phyloP scores from a whole-genome alignment of 2,888 invertebrate species.

The Phortica okadai region DNA sequence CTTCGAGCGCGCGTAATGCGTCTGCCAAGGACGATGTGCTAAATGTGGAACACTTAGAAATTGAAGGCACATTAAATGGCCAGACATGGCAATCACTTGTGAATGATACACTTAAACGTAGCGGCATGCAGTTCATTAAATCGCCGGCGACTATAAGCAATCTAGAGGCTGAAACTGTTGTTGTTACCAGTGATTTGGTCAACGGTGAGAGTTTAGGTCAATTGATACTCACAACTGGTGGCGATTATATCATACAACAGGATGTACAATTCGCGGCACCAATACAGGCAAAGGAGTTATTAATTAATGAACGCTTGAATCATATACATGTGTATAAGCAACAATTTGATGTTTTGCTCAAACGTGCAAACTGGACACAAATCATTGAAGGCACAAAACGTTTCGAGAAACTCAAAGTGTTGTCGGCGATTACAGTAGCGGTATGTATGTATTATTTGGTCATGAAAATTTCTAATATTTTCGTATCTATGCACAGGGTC shows the following conservation, averaged over 20 bases:
- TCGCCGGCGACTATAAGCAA: constrained; percentile 57
- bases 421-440: constrained; percentile 75
- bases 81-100: constrained; percentile 76
- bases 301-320: constrained; percentile 76
- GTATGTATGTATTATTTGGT: constrained; percentile 54
- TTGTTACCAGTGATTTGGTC: constrained; percentile 60
- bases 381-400: constrained; percentile 76
- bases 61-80: constrained; percentile 78
- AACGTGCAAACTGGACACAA: constrained; percentile 74
- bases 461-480: background rate
- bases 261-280: constrained; percentile 76
- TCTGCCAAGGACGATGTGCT: constrained; percentile 55
- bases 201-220: constrained; percentile 63
- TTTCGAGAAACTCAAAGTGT: constrained; percentile 76
- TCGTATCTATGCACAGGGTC: constrained; percentile 67
- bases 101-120: constrained; percentile 77
- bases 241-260: constrained; percentile 76
- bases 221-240: constrained; percentile 74
- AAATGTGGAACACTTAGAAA: constrained; percentile 74
- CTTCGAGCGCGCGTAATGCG: constrained; percentile 19
- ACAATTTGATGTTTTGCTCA: constrained; percentile 77
- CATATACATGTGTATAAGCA: constrained; percentile 76
- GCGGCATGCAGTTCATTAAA: constrained; percentile 77
- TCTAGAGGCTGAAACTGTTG: constrained; percentile 69
- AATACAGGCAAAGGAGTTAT: constrained; percentile 73